These are phyloP conservation scores for Hypsopygia costalis DNA, from an alignment of 2,888 invertebrate species.

Conservation along the genomic window DNA sequence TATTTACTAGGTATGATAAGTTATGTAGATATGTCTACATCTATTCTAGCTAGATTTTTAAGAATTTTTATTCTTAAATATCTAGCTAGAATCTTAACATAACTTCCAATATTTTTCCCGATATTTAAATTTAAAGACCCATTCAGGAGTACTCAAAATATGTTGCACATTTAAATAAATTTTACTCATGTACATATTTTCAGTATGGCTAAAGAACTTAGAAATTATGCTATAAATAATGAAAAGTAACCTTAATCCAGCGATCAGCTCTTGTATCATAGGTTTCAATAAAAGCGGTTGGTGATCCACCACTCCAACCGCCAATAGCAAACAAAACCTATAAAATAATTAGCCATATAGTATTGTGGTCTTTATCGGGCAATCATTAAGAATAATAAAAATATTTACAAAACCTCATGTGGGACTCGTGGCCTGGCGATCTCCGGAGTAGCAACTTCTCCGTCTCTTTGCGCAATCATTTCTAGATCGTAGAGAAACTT, in stretches of 20 bases:
- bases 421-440: constrained; percentile 92
- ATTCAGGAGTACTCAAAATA: too few species aligned
- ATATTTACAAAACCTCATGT: constrained; percentile 81
- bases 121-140: too few species aligned
- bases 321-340: constrained; percentile 87
- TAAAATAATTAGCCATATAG: constrained; percentile 11
- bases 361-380: background rate
- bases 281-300: constrained; percentile 90
- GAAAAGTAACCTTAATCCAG: constrained; percentile 85
- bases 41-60: too few species aligned
- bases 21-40: too few species aligned
- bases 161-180: too few species aligned
- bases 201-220: background rate
- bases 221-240: background rate
- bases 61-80: too few species aligned
- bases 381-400: background rate
- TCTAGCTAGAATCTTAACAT: too few species aligned
- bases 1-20: too few species aligned
- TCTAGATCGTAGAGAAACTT: constrained; percentile 96
- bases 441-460: constrained; percentile 91
- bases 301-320: constrained; percentile 83
- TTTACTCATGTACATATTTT: background rate
- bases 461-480: constrained; percentile 89
- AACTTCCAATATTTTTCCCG: too few species aligned
- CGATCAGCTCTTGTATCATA: constrained; percentile 94